Conservation (phyloP, 1,140 invertebrate genomes). For the Carcinoscorpius rotundicauda region DNA sequence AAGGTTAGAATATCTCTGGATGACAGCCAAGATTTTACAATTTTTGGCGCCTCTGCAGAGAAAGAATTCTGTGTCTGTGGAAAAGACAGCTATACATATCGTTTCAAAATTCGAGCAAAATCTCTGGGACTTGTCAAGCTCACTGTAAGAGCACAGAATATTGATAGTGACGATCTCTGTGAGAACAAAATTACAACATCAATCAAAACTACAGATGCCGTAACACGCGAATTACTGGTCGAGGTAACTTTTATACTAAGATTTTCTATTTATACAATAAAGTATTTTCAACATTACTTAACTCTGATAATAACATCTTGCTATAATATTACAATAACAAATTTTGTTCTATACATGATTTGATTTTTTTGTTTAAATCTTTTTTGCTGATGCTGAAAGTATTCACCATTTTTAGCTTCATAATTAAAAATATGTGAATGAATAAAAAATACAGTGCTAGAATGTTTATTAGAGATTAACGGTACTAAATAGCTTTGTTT, state of each 20-base stretch:
- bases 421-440: no score
- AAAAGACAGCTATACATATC: conserved; percentile 27
- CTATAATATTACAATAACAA: no score
- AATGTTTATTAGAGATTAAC: no score
- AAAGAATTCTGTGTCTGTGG: conserved; percentile 14
- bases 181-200: conserved; percentile 9
- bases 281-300: no score
- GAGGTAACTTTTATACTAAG: conserved; percentile 23
- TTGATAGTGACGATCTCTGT: conserved; percentile 8
- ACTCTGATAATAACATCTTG: no score
- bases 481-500: no score
- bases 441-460: no score
- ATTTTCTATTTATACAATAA: no score
- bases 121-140: conserved; percentile 44
- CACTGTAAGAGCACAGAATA: conserved; percentile 28
- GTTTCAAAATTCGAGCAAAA: conserved; percentile 38
- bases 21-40: conserved; percentile 35
- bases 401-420: no score
- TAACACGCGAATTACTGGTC: conserved; percentile 41
- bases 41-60: conserved; percentile 24
- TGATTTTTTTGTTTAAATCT: no score
- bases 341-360: no score
- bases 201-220: conserved; percentile 12
- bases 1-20: conserved; percentile 42
- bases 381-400: no score